Conservation (phyloP, 2,113 vertebrate species). For the Prietella phreatophila region DNA sequence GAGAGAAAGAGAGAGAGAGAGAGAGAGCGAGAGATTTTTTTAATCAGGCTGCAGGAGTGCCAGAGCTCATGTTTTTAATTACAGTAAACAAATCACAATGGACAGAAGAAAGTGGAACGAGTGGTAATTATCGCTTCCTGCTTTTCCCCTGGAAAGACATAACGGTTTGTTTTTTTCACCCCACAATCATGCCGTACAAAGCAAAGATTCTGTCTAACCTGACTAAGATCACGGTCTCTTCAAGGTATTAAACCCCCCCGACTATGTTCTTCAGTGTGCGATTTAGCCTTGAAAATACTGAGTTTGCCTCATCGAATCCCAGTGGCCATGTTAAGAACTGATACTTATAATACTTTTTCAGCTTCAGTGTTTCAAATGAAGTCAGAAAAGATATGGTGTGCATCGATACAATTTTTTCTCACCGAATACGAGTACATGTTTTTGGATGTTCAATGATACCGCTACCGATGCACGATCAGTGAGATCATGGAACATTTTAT, state of each 20-base stretch:
- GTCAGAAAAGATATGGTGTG: too few species aligned
- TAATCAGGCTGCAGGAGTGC: background rate
- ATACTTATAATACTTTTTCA: too few species aligned
- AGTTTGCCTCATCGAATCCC: too few species aligned
- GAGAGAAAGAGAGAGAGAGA: too few species aligned
- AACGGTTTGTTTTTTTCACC: conserved; percentile 1
- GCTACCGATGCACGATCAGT: background rate
- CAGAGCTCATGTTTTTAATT: conserved; percentile 56
- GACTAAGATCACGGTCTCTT: background rate
- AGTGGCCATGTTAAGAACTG: too few species aligned
- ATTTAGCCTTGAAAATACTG: too few species aligned
- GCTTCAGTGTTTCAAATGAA: too few species aligned
- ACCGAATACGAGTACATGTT: background rate
- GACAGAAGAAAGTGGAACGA: conserved; percentile 53
- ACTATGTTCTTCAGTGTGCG: too few species aligned
- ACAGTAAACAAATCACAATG: conserved; percentile 50
- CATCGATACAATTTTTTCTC: background rate
- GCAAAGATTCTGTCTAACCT: background rate
- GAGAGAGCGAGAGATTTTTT: background rate
- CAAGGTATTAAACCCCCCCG: too few species aligned
- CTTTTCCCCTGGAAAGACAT: conserved; percentile 33
- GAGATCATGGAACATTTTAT: background rate
- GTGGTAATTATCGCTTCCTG: conserved; percentile 48
- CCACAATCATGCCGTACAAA: conserved; percentile 24
- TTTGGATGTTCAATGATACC: background rate